Base-by-base conservation (phyloP, 2,888 invertebrate genomes). In the Oligia fasciuncula region DNA sequence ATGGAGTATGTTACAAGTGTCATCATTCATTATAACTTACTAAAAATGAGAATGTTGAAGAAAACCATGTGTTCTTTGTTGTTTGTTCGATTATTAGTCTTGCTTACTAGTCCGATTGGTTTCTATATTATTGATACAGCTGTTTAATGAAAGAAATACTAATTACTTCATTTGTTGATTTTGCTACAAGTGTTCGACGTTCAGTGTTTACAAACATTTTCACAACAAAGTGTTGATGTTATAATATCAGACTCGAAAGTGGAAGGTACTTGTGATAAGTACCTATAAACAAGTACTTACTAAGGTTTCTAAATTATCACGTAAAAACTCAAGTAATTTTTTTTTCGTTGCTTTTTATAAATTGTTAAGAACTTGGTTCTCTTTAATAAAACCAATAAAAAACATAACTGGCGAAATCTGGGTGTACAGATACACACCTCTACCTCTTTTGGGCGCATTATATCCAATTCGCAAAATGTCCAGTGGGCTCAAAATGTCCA, bases 61-160 rank as follows among this genome's bases (percentile, higher is more conserved):
- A 23, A 71, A 23, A 78, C 49, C 46, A 13, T 68, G 65, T 9
- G 46, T 46, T 46, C 46, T 46, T 46, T 46, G 46, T 66, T 40
- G 19, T 62, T 11, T 60, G 19, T 23, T 49, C 14, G 8, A 70
- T 17, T 29, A 11, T 9, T 29, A 11, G 43, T 51, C 11, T 67
- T 19, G 17, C 13, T 68, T 17, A 19, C 4, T 46, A n/a, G 11
- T 23, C 43, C 17, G 23, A n/a, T 79, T 43, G 23, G 4, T 43
- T 43, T 79, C 17, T 13, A 8, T 51, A 40, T 79, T 80, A 68
- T 63, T 73, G 60, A 63, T 35, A 69, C 68, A 81, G 49, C 8
- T 74, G 57, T 60, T 63, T 40, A 49, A 54, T 67, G 5, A 68
- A 65, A 40, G 1, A 13, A 35, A 60, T 9, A n/a, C 17, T 57